Percentiles rank a stretch among this genome's conserved stretches.
These are phyloP conservation scores for Nycticryphes semicollaris DNA, from an alignment of 2,113 vertebrate species.

Conservation along the genomic window DNA sequence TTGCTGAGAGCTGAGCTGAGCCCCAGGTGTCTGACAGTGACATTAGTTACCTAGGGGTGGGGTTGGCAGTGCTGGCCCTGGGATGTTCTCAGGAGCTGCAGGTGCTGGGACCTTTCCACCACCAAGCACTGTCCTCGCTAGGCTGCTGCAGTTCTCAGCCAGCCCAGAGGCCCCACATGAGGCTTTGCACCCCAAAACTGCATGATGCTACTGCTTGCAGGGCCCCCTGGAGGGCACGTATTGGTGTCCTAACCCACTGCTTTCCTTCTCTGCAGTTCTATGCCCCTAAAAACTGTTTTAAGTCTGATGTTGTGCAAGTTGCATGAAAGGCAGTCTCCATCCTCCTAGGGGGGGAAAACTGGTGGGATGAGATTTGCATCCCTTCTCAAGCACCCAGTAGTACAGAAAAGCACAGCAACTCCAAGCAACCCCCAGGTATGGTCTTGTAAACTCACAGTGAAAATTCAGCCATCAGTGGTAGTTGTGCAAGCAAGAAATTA, in stretches of 20 bases:
- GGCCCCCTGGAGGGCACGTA: background rate
- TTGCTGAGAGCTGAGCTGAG: background rate
- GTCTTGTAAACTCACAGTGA: background rate
- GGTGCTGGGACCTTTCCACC: background rate
- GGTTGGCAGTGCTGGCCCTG: background rate
- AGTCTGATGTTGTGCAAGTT: background rate
- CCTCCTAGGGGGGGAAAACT: accelerated
- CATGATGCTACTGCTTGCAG: background rate
- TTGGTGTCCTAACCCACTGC: background rate
- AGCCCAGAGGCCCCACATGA: background rate
- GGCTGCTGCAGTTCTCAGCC: background rate
- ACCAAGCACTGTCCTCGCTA: background rate
- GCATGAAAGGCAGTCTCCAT: background rate
- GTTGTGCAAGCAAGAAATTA: background rate
- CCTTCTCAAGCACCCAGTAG: background rate
- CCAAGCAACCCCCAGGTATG: accelerated
- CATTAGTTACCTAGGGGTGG: no score
- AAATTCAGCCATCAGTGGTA: background rate
- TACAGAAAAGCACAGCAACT: background rate
- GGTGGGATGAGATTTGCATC: background rate
- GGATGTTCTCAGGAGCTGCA: background rate
- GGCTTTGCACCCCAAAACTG: background rate
- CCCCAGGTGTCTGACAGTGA: background rate
- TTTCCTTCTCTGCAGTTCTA: background rate
- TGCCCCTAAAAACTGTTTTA: background rate